Evolutionary conservation across 2,888 invertebrate genomes (phyloP).

Genomic region (Augiades crinisus): DNA sequence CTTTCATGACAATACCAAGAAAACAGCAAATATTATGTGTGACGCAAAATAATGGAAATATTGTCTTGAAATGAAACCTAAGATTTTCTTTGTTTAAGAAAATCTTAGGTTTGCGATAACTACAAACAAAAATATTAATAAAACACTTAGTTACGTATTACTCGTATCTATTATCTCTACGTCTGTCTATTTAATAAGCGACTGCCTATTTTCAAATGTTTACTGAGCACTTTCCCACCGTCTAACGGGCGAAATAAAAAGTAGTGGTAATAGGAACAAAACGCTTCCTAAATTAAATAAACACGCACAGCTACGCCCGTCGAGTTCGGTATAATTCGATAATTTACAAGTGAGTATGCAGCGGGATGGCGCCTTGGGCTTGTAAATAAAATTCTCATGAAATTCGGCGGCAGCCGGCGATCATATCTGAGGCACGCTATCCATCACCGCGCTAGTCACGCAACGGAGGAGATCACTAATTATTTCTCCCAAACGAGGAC

Average conservation of each 20-base stretch:
- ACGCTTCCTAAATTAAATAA: slow-evolving; percentile 71
- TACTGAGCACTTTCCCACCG: slow-evolving; percentile 58
- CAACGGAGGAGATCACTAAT: slow-evolving; percentile 56
- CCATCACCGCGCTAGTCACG: slow-evolving; percentile 67
- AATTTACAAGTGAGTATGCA: slow-evolving; percentile 59
- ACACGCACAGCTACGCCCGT: slow-evolving; percentile 65
- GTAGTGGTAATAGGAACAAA: slow-evolving; percentile 64
- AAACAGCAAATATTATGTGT: too few species aligned
- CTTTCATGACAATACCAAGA: too few species aligned
- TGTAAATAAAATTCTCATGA: slow-evolving; percentile 68
- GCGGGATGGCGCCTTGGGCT: slow-evolving; percentile 51
- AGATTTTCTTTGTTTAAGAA: too few species aligned
- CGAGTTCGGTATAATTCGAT: slow-evolving; percentile 67
- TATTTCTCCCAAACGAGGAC: slow-evolving; percentile 56
- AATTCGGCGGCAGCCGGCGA: slow-evolving; percentile 70
- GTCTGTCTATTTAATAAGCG: slow-evolving; percentile 9
- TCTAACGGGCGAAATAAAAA: slow-evolving; percentile 47
- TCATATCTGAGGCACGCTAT: slow-evolving; percentile 71
- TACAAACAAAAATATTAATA: too few species aligned
- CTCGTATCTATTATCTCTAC: neutral
- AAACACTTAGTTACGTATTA: too few species aligned
- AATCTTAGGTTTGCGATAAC: too few species aligned
- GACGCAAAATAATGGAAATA: too few species aligned
- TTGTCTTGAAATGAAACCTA: too few species aligned
- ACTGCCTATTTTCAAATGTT: slow-evolving; percentile 52